Base-by-base conservation (phyloP, 2,797 vertebrate genomes). In the Ispidina picta region DNA sequence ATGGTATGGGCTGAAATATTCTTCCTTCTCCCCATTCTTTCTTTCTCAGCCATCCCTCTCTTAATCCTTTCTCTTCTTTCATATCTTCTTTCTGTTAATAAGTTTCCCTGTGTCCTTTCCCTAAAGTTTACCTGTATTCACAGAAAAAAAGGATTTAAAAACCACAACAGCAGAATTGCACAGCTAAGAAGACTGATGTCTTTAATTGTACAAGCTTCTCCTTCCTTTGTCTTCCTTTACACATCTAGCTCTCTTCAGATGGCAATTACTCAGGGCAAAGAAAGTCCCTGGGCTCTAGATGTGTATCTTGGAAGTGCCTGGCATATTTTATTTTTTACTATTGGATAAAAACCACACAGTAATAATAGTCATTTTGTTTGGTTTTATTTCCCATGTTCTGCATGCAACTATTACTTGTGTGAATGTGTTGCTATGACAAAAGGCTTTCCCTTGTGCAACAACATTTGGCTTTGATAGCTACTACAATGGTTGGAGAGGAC, bases 361-460 rank as follows among this genome's bases (percentile, higher is more conserved):
- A 88, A 81, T 88, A 71, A 41, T 17, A 87, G 78, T 72, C 37
- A 82, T 90, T 92, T 94, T 76, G 56, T 87, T 86, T 90, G 37
- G 56, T 14, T 89, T 92, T 89, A 81, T 94, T 93, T 81, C 33
- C 60, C 41, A 58, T 51, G 82, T 64, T 90, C 43, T 69, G 52
- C 41, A 74, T 68, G 69, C 59, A 81, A 85, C 85, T 65, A 60
- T 41, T 68, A 75, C 60, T 92, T 35, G 11, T 58, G 60, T 64
- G 69, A 73, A 65, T 43, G 15, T 1, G 71, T 92, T 94, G 71
- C 74, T 90, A 85, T 88, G 87, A 94, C 69, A 92, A 94, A 96
- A 94, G 63, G 35, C 22, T 89, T 84, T 89, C 73, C 49, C 29
- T 14, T 35, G 6, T 63, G 68, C 51, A 59, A 83, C 10, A 51